phyloP scores from a whole-genome alignment of 2,797 vertebrate genomes.

The Sebastes trivittatus region DNA sequence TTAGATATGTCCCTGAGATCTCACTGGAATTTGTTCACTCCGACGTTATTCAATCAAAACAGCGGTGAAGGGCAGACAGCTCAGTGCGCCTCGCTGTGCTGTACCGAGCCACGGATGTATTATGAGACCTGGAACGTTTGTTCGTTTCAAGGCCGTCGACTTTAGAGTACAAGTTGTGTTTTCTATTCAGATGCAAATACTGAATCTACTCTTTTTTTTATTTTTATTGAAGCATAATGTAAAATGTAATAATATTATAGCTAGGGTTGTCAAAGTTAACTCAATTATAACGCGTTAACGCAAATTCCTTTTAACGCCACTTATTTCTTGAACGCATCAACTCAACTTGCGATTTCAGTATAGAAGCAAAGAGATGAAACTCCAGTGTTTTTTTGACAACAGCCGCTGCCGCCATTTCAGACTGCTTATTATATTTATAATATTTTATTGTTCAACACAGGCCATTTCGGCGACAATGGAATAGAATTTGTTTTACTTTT shows the following conservation, averaged over 20 bases:
- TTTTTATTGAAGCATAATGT: neutral
- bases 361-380: no score
- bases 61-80: neutral
- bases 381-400: no score
- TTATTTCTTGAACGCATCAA: no score
- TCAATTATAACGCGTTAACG: accelerated
- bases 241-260: neutral
- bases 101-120: neutral
- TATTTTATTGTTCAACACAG: no score
- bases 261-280: no score
- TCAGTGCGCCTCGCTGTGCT: neutral
- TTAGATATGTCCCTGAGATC: neutral
- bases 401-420: no score
- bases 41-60: neutral
- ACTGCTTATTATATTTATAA: no score
- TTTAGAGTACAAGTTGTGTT: neutral
- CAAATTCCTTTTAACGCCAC: accelerated
- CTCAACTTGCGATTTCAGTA: no score
- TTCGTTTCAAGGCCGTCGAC: neutral
- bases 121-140: neutral
- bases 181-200: neutral
- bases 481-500: no score
- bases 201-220: no score
- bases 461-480: no score
- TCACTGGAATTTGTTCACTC: neutral